Conservation (phyloP, 2,888 invertebrate genomes). For the Panorpa germanica region DNA sequence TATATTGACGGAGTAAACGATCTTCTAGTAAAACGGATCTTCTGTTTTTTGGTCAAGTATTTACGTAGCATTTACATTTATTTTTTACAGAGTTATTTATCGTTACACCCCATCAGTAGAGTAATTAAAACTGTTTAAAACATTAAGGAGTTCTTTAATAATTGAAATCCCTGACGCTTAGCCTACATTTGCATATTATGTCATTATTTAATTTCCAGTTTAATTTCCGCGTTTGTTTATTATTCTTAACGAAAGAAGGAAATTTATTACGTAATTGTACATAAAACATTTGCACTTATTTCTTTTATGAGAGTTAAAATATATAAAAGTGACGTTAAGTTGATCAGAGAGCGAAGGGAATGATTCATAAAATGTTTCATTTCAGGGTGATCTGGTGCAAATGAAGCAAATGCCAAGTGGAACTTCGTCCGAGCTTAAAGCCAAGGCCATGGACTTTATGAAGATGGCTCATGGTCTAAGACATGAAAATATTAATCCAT, state of each 20-base stretch:
- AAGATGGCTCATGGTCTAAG: conserved; percentile 66
- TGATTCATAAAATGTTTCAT: conserved; percentile 12
- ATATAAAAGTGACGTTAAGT: conserved; percentile 6
- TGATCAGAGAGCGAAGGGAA: no score
- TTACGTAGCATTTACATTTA: conserved; percentile 2
- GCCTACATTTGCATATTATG: background rate
- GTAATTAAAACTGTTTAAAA: background rate
- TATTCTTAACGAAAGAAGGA: no score
- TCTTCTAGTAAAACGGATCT: no score
- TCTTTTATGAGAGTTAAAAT: no score
- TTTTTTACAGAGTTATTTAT: conserved; percentile 1
- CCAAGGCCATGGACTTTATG: conserved; percentile 60
- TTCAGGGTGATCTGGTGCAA: conserved; percentile 77
- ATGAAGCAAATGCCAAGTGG: conserved; percentile 54
- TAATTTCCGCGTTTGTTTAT: background rate
- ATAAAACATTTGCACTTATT: no score
- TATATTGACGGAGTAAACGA: no score
- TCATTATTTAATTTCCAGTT: no score
- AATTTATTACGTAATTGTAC: no score
- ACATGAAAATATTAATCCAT: conserved; percentile 80
- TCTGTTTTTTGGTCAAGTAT: conserved; percentile 5
- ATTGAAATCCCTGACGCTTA: background rate
- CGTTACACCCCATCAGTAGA: background rate
- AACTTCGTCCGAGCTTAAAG: conserved; percentile 50
- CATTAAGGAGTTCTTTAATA: background rate